Percentiles rank a stretch among this genome's conserved stretches.
Evolutionary conservation across 53 echinoderm and acorn worm genomes (phyloP).

Genomic region (Holothuria leucospilota): DNA sequence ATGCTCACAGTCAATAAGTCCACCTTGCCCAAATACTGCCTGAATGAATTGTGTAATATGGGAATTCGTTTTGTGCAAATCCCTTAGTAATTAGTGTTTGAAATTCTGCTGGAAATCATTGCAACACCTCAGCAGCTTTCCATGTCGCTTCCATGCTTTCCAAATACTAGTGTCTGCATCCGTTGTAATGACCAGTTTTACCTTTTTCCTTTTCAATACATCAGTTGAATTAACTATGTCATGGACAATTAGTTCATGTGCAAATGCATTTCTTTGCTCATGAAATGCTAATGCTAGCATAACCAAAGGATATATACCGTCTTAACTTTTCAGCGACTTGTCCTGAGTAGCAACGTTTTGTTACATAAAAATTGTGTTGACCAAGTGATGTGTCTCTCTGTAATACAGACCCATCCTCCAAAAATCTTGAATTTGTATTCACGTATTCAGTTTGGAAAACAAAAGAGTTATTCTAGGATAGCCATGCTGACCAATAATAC

Average conservation of each 20-base stretch:
- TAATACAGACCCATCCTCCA: conserved; percentile 40
- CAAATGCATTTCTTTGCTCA: conserved; percentile 44
- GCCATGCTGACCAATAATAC: conserved; percentile 53
- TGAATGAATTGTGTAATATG: conserved; percentile 42
- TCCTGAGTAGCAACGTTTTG: conserved; percentile 5
- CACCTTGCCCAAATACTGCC: conserved; percentile 36
- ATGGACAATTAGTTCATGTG: conserved; percentile 57
- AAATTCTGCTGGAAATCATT: conserved; percentile 59
- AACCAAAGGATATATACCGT: conserved; percentile 49
- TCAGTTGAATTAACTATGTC: conserved; percentile 40
- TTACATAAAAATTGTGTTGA: conserved; percentile 54
- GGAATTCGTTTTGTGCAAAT: conserved; percentile 45
- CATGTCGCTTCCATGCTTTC: conserved; percentile 57
- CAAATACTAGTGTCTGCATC: conserved; percentile 50
- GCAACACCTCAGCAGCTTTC: conserved; percentile 54
- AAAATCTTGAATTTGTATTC: conserved; percentile 39
- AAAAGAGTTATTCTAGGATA: conserved; percentile 44
- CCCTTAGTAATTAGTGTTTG: conserved; percentile 39
- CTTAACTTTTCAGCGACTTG: conserved; percentile 29
- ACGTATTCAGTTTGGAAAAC: conserved; percentile 52
- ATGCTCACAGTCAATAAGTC: conserved; percentile 52
- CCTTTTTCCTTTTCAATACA: conserved; percentile 50
- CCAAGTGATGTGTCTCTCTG: conserved; percentile 54
- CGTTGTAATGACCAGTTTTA: conserved; percentile 39
- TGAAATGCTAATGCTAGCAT: conserved; percentile 55